Evolutionary conservation across 2,113 vertebrate genomes (phyloP).

Genomic region (Columba janthina): DNA sequence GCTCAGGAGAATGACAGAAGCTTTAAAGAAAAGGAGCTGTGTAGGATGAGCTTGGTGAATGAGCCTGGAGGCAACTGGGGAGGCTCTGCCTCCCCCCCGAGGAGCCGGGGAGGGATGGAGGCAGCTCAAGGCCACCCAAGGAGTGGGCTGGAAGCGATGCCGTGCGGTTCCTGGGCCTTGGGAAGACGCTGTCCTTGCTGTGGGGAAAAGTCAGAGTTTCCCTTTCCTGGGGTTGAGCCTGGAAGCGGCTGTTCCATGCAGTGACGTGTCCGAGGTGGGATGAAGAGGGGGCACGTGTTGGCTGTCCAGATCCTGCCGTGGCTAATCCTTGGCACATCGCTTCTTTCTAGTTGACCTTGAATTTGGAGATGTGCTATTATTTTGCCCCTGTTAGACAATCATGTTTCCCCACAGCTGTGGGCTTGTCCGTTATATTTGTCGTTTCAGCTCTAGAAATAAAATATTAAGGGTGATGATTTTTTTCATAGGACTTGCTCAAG

Average conservation of each 20-base stretch:
- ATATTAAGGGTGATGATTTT: background rate
- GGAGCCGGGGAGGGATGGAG: background rate
- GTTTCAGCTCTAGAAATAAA: background rate
- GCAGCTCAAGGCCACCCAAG: background rate
- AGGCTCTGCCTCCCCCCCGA: background rate
- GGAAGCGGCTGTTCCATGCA: background rate
- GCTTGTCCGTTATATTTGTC: background rate
- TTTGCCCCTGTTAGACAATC: background rate
- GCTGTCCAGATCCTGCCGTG: background rate
- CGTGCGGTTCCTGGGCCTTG: rapidly evolving
- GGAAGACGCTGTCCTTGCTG: rapidly evolving
- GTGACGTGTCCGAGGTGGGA: background rate
- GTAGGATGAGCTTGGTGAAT: conserved; percentile 39
- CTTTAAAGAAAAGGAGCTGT: background rate
- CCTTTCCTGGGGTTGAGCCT: background rate
- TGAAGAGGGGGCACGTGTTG: background rate
- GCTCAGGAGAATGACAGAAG: conserved; percentile 1
- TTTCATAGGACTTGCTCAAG: background rate
- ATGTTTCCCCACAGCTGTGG: background rate
- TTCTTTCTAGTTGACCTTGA: background rate
- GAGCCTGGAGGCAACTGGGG: background rate
- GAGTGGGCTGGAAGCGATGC: background rate
- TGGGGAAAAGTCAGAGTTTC: background rate
- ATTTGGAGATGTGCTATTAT: background rate
- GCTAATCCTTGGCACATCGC: background rate